Conservation (phyloP, 2,113 vertebrate species). For the Panthera uncia region DNA sequence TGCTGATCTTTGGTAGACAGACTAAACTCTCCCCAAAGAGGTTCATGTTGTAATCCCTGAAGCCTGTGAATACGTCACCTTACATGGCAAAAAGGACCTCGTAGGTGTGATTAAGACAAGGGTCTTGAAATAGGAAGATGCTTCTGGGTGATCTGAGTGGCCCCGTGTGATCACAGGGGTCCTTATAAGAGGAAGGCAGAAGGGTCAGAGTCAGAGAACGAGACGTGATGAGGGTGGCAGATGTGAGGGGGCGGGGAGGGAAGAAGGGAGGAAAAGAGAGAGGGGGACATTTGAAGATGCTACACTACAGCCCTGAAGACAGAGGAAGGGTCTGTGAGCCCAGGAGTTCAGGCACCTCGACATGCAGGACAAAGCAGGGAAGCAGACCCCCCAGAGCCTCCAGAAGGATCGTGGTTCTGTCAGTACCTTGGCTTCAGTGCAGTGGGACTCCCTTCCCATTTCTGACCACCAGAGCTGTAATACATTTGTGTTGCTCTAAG, state of each 20-base stretch:
- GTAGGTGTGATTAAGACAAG: not conserved
- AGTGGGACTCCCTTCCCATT: not conserved
- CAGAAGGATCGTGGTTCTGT: not conserved
- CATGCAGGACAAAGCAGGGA: not conserved
- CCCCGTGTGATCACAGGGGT: not conserved
- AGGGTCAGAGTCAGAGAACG: not conserved
- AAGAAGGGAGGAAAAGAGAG: not conserved
- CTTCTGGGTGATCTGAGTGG: not conserved
- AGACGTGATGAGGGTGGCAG: too few species aligned
- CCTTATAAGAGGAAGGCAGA: not conserved
- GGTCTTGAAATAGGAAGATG: not conserved
- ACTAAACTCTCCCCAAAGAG: not conserved
- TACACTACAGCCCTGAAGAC: not conserved
- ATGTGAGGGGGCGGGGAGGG: not conserved
- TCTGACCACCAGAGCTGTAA: not conserved
- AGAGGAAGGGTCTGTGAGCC: not conserved
- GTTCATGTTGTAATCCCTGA: not conserved
- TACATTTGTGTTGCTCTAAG: not conserved
- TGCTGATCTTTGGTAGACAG: too few species aligned
- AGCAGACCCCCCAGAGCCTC: not conserved
- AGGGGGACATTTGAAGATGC: too few species aligned
- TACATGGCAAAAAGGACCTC: not conserved
- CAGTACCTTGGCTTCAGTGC: not conserved
- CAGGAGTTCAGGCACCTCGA: not conserved
- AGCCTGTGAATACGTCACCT: not conserved